Conservation (phyloP, 2,888 invertebrate genomes). For the Allolobophora icterica region DNA sequence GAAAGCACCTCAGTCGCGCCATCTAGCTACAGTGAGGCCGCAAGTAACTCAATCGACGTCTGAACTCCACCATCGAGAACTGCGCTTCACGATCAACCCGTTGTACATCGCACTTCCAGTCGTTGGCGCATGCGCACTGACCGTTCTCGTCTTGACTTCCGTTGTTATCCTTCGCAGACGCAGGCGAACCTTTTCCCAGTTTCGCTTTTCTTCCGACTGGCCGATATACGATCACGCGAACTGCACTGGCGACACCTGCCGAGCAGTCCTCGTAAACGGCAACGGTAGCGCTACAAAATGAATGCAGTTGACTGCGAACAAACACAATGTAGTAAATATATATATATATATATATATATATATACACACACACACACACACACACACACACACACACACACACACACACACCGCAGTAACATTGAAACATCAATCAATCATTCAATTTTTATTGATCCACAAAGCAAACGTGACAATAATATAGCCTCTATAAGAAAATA, state of each 20-base stretch:
- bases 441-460: too few relatives aligned
- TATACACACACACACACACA: too few relatives aligned
- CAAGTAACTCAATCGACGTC: background rate
- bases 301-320: slow-evolving; percentile 12
- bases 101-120: slow-evolving; percentile 64
- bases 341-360: too few relatives aligned
- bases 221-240: slow-evolving; percentile 14
- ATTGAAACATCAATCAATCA: too few relatives aligned
- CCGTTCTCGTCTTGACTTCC: slow-evolving; percentile 63
- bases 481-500: too few relatives aligned
- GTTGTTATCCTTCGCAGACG: slow-evolving; percentile 60
- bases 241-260: slow-evolving; percentile 14
- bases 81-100: slow-evolving; percentile 55
- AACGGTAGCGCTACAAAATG: background rate
- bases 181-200: slow-evolving; percentile 48
- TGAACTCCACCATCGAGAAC: background rate
- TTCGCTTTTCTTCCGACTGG: background rate
- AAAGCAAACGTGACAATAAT: too few relatives aligned
- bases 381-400: too few relatives aligned
- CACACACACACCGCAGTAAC: too few relatives aligned
- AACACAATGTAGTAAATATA: background rate
- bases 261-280: slow-evolving; percentile 9
- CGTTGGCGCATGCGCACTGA: slow-evolving; percentile 61
- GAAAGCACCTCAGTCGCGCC: background rate
- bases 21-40: background rate